Evolutionary conservation across 1,140 invertebrate genomes (phyloP).

Genomic region (Aphelenchoides fujianensis): DNA sequence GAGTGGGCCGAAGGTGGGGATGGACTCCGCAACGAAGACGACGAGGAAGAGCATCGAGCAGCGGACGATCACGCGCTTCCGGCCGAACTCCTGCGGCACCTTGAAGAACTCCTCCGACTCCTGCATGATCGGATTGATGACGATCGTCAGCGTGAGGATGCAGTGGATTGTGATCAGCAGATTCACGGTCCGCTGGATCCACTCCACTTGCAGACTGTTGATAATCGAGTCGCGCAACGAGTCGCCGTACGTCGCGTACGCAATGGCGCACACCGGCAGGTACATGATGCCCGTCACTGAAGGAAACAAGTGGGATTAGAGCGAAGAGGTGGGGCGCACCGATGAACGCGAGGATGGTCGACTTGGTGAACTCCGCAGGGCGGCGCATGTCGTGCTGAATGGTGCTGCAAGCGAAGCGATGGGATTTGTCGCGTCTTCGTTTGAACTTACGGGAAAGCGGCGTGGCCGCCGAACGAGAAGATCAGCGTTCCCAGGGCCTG

Average conservation of each 20-base stretch:
- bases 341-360: conserved; percentile 62
- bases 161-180: conserved; percentile 59
- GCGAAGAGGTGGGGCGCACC: conserved; percentile 48
- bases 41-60: conserved; percentile 71
- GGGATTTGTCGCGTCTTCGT: no score
- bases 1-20: conserved; percentile 81
- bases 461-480: conserved; percentile 67
- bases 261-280: conserved; percentile 53
- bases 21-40: conserved; percentile 75
- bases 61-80: conserved; percentile 74
- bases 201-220: conserved; percentile 52
- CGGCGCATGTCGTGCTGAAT: conserved; percentile 66
- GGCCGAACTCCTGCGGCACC: conserved; percentile 68
- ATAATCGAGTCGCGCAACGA: conserved; percentile 58
- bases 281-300: conserved; percentile 58
- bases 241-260: conserved; percentile 57
- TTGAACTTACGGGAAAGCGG: conserved; percentile 65
- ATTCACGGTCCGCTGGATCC: conserved; percentile 59
- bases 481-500: conserved; percentile 67
- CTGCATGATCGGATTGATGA: conserved; percentile 61
- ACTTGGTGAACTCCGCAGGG: conserved; percentile 63
- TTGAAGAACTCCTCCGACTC: conserved; percentile 58
- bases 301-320: conserved; percentile 25
- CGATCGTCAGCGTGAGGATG: conserved; percentile 58
- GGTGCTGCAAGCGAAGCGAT: no score